These are phyloP conservation scores for Octodon degus DNA, from an alignment of 2,113 vertebrate genomes.

Conservation along the genomic window DNA sequence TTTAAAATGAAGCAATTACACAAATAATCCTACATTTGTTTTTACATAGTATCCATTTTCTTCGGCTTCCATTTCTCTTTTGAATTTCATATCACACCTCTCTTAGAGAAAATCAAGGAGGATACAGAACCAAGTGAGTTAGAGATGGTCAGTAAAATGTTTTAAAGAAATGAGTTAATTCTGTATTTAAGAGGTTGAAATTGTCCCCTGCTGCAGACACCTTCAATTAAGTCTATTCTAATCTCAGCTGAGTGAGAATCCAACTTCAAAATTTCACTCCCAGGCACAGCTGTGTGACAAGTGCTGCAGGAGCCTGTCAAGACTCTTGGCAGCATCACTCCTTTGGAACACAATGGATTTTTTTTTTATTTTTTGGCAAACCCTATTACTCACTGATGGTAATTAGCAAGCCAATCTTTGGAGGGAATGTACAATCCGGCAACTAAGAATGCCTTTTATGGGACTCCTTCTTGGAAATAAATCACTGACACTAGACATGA, in stretches of 20 bases:
- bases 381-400: conserved; percentile 49
- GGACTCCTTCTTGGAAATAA: conserved; percentile 65
- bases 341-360: conserved; percentile 34
- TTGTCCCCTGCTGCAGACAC: neutral
- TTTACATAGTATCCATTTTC: neutral
- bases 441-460: conserved; percentile 57
- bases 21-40: neutral
- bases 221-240: conserved; percentile 70
- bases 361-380: conserved; percentile 43
- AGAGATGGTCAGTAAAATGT: conserved; percentile 26
- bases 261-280: conserved; percentile 60
- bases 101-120: neutral
- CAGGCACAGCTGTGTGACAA: conserved; percentile 63
- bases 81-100: neutral
- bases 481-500: conserved; percentile 55
- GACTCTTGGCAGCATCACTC: conserved; percentile 4
- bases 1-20: conserved; percentile 26
- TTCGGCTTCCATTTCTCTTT: conserved; percentile 13
- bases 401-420: conserved; percentile 70
- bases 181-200: conserved; percentile 58
- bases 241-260: conserved; percentile 59
- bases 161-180: conserved; percentile 40
- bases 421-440: conserved; percentile 62
- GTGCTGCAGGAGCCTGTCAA: conserved; percentile 51
- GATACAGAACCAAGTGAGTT: conserved; percentile 9